These are phyloP conservation scores for Rhinichthys klamathensis DNA, from an alignment of 2,113 vertebrate genomes.

Conservation along the genomic window DNA sequence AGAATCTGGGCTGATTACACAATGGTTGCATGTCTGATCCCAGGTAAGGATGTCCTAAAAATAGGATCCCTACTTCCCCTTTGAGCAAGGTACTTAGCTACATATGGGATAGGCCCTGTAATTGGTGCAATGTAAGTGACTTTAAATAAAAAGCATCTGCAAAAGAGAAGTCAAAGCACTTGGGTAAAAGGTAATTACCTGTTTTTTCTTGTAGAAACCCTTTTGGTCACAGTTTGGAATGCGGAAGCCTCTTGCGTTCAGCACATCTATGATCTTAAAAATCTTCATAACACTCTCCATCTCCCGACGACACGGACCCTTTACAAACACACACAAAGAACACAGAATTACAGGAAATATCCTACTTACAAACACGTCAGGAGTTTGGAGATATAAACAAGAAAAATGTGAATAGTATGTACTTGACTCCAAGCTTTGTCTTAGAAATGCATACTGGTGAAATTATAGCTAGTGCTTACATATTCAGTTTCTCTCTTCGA, in stretches of 20 bases:
- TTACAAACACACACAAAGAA: conserved; percentile 29
- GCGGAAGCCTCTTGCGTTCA: conserved; percentile 88
- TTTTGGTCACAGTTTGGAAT: conserved; percentile 98
- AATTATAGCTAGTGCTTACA: conserved; percentile 77
- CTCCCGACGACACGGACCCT: conserved; percentile 95
- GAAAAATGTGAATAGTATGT: background rate
- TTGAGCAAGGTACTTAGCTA: conserved; percentile 9
- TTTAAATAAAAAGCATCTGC: conserved; percentile 34
- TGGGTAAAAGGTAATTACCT: conserved; percentile 77
- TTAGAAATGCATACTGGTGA: background rate
- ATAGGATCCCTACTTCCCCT: background rate
- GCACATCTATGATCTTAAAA: conserved; percentile 87
- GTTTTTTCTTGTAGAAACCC: conserved; percentile 98
- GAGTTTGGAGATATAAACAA: background rate
- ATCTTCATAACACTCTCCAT: conserved; percentile 92
- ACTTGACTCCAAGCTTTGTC: background rate
- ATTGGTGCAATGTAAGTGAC: conserved; percentile 11
- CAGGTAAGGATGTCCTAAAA: conserved; percentile 17
- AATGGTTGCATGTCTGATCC: conserved; percentile 7
- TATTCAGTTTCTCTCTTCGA: conserved; percentile 90
- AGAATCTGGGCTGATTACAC: conserved; percentile 20
- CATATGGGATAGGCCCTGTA: conserved; percentile 19
- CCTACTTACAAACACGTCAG: background rate
- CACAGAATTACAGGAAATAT: conserved; percentile 5
- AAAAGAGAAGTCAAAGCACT: background rate